Conservation (phyloP, 2,888 invertebrate genomes). For the Dermolepida albohirtum region DNA sequence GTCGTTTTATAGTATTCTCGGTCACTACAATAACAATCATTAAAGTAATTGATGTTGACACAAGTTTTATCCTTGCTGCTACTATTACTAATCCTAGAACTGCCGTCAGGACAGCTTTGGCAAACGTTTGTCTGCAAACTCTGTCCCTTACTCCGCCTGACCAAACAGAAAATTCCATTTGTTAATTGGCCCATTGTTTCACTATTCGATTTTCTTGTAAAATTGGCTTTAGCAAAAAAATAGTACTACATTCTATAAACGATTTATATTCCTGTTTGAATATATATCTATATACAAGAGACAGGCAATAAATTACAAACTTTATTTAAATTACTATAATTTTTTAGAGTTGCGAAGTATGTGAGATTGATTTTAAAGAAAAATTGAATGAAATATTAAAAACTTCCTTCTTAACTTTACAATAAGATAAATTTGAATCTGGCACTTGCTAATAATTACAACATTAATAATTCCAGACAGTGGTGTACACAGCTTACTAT, state of each 20-base stretch:
- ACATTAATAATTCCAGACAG: no score
- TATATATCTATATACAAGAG: background rate
- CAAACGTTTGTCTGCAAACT: constrained; percentile 22
- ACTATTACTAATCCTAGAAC: constrained; percentile 25
- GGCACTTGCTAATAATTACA: no score
- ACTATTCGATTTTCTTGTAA: constrained; percentile 17
- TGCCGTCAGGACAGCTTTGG: constrained; percentile 21
- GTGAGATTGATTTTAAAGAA: no score
- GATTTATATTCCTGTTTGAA: constrained; percentile 2
- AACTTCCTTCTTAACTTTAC: no score
- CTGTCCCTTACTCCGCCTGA: constrained; percentile 12
- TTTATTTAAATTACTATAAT: no score
- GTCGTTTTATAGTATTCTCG: constrained; percentile 34
- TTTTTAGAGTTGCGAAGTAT: no score
- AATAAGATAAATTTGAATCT: no score
- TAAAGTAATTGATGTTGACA: constrained; percentile 56
- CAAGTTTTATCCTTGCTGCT: constrained; percentile 43
- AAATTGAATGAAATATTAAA: no score
- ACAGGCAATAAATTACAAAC: no score
- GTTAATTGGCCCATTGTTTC: constrained; percentile 37
- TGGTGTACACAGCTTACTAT: no score
- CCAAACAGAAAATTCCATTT: constrained; percentile 40
- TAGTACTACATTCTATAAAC: constrained; percentile 2
- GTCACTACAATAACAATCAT: constrained; percentile 52
- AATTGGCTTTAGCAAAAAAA: background rate